Evolutionary conservation across 2,888 invertebrate genomes (phyloP), one percentile per base, ranked within the genome.

Genomic region (Ashinkailepas kermadecensis): DNA sequence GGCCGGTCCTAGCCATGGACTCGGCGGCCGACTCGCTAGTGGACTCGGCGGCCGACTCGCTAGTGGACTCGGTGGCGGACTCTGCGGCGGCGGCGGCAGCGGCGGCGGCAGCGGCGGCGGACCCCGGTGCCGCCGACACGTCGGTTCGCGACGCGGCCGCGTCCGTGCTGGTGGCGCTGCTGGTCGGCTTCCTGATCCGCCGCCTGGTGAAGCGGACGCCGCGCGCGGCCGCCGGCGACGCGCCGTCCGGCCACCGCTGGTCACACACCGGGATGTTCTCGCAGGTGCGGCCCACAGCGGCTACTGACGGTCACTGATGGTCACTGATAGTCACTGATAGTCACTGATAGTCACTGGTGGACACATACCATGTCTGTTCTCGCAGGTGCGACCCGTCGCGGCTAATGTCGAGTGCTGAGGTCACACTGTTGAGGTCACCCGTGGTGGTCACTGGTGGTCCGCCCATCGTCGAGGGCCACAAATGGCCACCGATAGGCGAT

Each of bases 191-290:
- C 70, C 70, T 70, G 70, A 13, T 70, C 39, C 70, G 70, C 13
- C 70, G 70, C 6, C 15, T 8, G 25, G 25, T 70, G 15, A 70
- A 70, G 70, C 25, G 70, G 39, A 70, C 70, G 15, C 70, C 70
- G 11, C 70, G 70, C 4, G 70, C 39, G 39, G 13, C 21, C 12
- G 82, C 82, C 1, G 80, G 82, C 18, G 83, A 83, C 79, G 81
- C 82, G 54, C 81, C 65, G 64, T 82, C 83, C 64, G 83, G 82
- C 15, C 84, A 84, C 81, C 82, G 81, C 64, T 84, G 84, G 84
- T 82, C 82, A 39, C 82, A 82, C 70, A 79, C 82, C 2, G 82
- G 79, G 23, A 79, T 79, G 79, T 70, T 70, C 39, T 70, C 70
- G 12, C 70, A 70, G 70, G 70, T 70, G 13, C 39, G 39, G 39